Evolutionary conservation across 2,888 invertebrate species (phyloP), one percentile per base, ranked within the genome.

Genomic region (Notodonta dromedarius): DNA sequence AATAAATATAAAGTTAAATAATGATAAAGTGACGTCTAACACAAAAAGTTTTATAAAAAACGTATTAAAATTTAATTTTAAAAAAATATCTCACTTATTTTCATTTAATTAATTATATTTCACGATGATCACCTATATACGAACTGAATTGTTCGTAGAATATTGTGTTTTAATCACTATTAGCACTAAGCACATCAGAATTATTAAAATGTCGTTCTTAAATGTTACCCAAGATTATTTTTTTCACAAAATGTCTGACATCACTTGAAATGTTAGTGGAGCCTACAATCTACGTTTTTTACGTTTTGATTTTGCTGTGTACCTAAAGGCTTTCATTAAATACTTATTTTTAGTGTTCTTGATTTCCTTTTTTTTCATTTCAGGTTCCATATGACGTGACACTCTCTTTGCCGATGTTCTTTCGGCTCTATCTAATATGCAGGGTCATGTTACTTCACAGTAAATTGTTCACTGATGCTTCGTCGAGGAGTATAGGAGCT

Each of bases 371-470:
- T 75, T 62, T 79, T 67, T 76, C 7, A 66, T 91, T 91, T 57
- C 91, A 94, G 94, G 98, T 99, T 84, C 98, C 98, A 62, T 97
- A 99, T 87, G 99, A 99, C 92, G 98, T 99, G 83, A 97, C 99
- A 78, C 95, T 99, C 81, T 99, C 99, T 81, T 95, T 99, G 93
- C 99, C 99, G 85, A 99, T 99, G 99, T 99, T 99, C 95, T 96
- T 99, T 93, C 96, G 99, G 87, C 96, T 99, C 85, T 99, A 99
- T 95, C 96, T 99, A 93, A 99, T 99, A 94, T 99, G 99, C 94
- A 96, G 99, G 85, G 99, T 99, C 83, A 99, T 99, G 99, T 95
- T 99, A 87, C 96, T 99, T 82, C 99, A 99, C 95, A 99, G 98
- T 94, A 99, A 99, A 95, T 95, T 99, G 82, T 99, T 99, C 95